Evolutionary conservation across 2,113 vertebrate species (phyloP), one percentile per base, ranked within the genome.

Genomic region (Seriola rivoliana): DNA sequence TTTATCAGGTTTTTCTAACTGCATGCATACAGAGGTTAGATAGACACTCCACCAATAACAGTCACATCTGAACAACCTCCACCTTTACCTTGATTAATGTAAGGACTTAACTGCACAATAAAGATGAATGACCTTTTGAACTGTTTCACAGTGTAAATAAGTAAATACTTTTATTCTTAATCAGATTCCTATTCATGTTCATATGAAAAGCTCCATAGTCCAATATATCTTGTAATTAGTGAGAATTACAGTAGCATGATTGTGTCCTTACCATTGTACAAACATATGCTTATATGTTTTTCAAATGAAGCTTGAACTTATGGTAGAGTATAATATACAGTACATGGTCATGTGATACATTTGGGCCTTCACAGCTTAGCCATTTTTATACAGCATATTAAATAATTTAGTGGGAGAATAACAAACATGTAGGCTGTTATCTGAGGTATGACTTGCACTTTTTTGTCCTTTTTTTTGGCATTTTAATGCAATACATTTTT

Each of bases 1-100:
- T 36, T 36, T 36, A 36, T 36, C 4, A 36, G 34, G 5, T 21
- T 8, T 32, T 62, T 81, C 68, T 16, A 19, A 3, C 9, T 5
- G 29, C 8, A 7, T 13, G 34, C 42, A 65, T 21, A 58, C 17
- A 80, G 40, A 54, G 5, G 8, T 29, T 25, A n/a, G 2, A 6
- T 6, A 36, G 4, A 36, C 34, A 42, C 8, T 42, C 1, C 40
- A 73, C 38, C 81, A 81, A 84, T 78, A 75, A 70, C 73, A 70
- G 57, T 16, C 1, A 16, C 48, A 74, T 65, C 13, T 71, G 19
- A 60, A 50, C 44, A 4, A 4, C 14, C 44, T 75, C 46, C 59
- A 46, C 34, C 42, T 73, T 17, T 23, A 19, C 8, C 9, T 25
- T 72, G 34, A 77, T 65, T 23, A 67, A 14, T 19, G 6, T 48